Evolutionary conservation across 2,113 vertebrate species (phyloP), one percentile per base, ranked within the genome.

Genomic region (Embiotoca jacksoni): DNA sequence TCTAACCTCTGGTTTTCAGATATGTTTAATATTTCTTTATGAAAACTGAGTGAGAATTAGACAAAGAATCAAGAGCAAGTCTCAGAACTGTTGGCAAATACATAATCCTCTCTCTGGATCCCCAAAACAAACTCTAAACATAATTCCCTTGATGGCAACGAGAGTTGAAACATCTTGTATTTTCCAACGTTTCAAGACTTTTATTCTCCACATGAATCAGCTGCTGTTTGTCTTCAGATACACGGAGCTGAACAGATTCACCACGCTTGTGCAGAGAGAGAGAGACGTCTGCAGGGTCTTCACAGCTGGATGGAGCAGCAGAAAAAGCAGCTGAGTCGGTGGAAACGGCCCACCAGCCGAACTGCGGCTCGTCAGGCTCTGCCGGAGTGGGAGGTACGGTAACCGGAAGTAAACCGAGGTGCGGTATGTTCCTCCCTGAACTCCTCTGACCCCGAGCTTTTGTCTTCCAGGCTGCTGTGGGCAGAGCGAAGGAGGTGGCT

Each of bases 331-430:
- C 52, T 98, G 78, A 91, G 61, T 15, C 90, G 71, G 56, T 90
- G 93, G 58, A 89, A 79, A 55, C 95, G 65, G 8, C 95, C 96
- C n/a, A 79, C 82, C 46, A 93, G 95, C 87, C 92, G 92, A 37
- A 86, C 88, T 30, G 91, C 93, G 32, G 93, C 94, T 15, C 86
- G 91, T 39, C 94, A 89, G 77, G 81, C 84, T 0, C 88, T 96
- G 64, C 85, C 92, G 69, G 95, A 97, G 56, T 96, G 93, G 90
- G 92, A 95, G 96, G 98, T 99, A 93, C 23, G 44, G 15, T 36
- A 30, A 57, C 56, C 1, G 8, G 52, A 64, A 54, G 37, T 3
- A 55, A 46, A 16, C 54, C 47, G 82, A 67, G 30, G 3, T 9
- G 44, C 15, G 15, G 54, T 61, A n/a, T 10, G 1, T 54, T 80